Base-by-base conservation (phyloP, 2,113 vertebrate genomes). In the Trematocara macrostoma region DNA sequence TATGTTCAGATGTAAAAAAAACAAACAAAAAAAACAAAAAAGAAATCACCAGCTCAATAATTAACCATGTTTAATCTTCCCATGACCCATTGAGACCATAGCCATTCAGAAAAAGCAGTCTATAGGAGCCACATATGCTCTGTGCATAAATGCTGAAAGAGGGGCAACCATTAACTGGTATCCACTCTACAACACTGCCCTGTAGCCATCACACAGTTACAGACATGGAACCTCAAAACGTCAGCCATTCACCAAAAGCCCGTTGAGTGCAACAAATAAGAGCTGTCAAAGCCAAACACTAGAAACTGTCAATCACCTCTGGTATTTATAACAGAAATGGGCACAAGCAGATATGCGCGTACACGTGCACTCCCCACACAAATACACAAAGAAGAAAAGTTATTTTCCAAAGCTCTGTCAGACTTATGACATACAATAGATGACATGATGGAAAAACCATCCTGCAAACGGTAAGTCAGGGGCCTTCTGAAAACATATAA, bases 251-350 rank as follows among this genome's bases (percentile, higher is more conserved):
- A 91, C 89, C 88, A 84, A 93, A 93, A 89, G 93, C 90, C 90
- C 47, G 90, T 91, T 85, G 83, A 91, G 86, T 85, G 76, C 81
- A 92, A 93, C 91, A 93, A 94, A 95, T 91, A 94, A 79, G 87
- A 86, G 90, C 91, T 95, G 95, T 94, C 94, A 94, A 87, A 86
- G 23, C 49, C 69, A 74, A 92, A 95, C 91, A 95, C 91, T 89
- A 38, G 89, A 90, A 91, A 88, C 85, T 92, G 95, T 83, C 95
- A 95, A 85, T 96, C 95, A 93, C 55, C 67, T 45, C 67, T 57
- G 76, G 88, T 93, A 91, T 93, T 93, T 93, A 93, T 88, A 90
- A 88, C 78, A 61, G 79, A 92, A 93, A 86, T 85, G 80, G 74
- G 88, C 80, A 85, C 51, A 35, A 80, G 79, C 76, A 78, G 52